Conservation (phyloP, 1,140 invertebrate species). For the Neodiprion fabricii region DNA sequence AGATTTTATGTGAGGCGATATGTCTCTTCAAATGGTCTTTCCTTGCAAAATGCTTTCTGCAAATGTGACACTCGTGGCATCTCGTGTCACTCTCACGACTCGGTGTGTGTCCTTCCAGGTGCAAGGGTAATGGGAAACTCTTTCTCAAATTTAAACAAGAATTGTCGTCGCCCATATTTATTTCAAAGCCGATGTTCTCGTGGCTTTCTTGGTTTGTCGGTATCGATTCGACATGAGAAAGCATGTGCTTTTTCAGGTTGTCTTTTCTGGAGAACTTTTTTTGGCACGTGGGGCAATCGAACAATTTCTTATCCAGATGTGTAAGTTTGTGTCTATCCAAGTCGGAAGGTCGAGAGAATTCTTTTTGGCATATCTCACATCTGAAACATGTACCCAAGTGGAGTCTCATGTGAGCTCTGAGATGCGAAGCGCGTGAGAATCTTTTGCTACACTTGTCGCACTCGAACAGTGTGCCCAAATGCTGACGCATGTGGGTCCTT, state of each 20-base stretch:
- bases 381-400: not conserved
- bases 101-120: not conserved
- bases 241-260: conserved; percentile 71
- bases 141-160: too few species aligned
- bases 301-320: conserved; percentile 72
- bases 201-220: not conserved
- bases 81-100: not conserved
- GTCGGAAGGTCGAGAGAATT: not conserved
- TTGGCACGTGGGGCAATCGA: conserved; percentile 70
- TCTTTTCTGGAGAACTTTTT: conserved; percentile 73
- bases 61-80: not conserved
- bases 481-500: not conserved
- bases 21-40: not conserved
- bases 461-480: not conserved
- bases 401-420: not conserved
- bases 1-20: not conserved
- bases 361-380: not conserved
- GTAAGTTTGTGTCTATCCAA: conserved; percentile 55
- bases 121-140: too few species aligned
- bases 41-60: not conserved
- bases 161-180: too few species aligned
- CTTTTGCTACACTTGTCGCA: not conserved
- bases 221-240: conserved; percentile 67
- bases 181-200: too few species aligned
- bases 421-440: not conserved